Conservation (phyloP, 2,797 vertebrate genomes). For the Ctenopoma kingsleyae region DNA sequence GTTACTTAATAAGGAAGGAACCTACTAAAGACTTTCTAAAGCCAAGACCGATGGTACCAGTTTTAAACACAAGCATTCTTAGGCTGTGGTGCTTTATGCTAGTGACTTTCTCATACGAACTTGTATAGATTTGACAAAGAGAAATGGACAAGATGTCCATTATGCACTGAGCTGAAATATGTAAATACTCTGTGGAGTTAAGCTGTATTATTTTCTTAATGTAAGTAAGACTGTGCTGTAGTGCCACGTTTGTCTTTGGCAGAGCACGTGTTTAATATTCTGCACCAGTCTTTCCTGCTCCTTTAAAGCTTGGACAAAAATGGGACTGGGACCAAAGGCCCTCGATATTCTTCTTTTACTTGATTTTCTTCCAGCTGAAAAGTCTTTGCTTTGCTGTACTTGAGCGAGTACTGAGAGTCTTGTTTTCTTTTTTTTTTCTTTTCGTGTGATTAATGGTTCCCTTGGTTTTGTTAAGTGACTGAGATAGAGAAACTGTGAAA, state of each 20-base stretch:
- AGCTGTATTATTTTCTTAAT: slow-evolving; percentile 64
- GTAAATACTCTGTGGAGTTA: slow-evolving; percentile 52
- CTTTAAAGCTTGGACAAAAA: slow-evolving; percentile 61
- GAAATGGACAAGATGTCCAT: slow-evolving; percentile 31
- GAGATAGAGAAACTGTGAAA: slow-evolving; percentile 38
- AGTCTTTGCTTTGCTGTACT: slow-evolving; percentile 34
- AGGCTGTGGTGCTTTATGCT: slow-evolving; percentile 22
- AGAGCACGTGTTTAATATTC: slow-evolving; percentile 62
- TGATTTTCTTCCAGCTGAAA: slow-evolving; percentile 55
- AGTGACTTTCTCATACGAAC: slow-evolving; percentile 27
- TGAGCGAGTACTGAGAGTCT: background rate
- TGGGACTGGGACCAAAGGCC: slow-evolving; percentile 59
- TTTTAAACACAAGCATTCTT: slow-evolving; percentile 48
- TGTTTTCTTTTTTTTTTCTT: slow-evolving; percentile 3
- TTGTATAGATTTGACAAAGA: slow-evolving; percentile 43
- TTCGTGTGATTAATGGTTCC: slow-evolving; percentile 27
- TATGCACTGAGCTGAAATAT: slow-evolving; percentile 69
- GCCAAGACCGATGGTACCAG: slow-evolving; percentile 38
- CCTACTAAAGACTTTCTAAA: slow-evolving; percentile 42
- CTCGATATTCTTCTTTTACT: slow-evolving; percentile 42
- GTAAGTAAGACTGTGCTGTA: slow-evolving; percentile 39
- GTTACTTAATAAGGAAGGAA: slow-evolving; percentile 57
- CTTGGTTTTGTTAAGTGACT: slow-evolving; percentile 42
- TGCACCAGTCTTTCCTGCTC: slow-evolving; percentile 51
- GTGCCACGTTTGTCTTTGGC: slow-evolving; percentile 45